phyloP scores from a whole-genome alignment of 2,888 invertebrate genomes.

The Chalcis sispes region DNA sequence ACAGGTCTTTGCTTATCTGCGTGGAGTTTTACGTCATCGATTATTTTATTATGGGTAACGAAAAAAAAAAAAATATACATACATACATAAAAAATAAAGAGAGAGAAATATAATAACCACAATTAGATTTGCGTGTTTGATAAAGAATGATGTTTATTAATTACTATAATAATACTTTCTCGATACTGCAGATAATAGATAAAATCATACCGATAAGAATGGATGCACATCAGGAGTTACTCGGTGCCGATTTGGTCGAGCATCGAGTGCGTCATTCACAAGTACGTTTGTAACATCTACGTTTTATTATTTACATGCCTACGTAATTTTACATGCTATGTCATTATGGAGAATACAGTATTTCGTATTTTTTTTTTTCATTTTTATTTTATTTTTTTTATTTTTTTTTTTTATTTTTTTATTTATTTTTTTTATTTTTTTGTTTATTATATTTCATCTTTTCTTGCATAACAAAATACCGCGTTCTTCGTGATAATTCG shows the following conservation, averaged over 20 bases:
- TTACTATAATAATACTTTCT: constrained; percentile 45
- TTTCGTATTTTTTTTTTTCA: constrained; percentile 2
- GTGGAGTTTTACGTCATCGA: constrained; percentile 87
- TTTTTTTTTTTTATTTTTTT: too few relatives aligned
- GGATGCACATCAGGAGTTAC: constrained; percentile 89
- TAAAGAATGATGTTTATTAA: neutral
- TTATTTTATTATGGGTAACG: constrained; percentile 83
- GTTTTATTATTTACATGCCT: constrained; percentile 36
- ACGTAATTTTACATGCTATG: neutral
- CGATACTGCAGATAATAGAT: constrained; percentile 79
- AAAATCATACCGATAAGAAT: constrained; percentile 89
- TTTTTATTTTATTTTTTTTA: constrained; percentile 54
- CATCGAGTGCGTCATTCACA: constrained; percentile 87
- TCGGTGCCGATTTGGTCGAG: constrained; percentile 93
- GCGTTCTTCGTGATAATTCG: too few relatives aligned
- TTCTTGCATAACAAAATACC: too few relatives aligned
- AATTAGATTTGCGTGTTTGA: neutral
- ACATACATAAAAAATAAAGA: too few relatives aligned
- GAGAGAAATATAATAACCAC: too few relatives aligned
- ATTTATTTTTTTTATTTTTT: constrained; percentile 15
- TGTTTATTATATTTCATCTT: constrained; percentile 55
- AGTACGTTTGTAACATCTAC: constrained; percentile 73
- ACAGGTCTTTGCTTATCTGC: constrained; percentile 83
- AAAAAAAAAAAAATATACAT: too few relatives aligned
- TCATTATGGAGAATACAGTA: constrained; percentile 10